Evolutionary conservation across 1,140 invertebrate genomes (phyloP), one percentile per base, ranked within the genome.

Genomic region (Samia ricini): DNA sequence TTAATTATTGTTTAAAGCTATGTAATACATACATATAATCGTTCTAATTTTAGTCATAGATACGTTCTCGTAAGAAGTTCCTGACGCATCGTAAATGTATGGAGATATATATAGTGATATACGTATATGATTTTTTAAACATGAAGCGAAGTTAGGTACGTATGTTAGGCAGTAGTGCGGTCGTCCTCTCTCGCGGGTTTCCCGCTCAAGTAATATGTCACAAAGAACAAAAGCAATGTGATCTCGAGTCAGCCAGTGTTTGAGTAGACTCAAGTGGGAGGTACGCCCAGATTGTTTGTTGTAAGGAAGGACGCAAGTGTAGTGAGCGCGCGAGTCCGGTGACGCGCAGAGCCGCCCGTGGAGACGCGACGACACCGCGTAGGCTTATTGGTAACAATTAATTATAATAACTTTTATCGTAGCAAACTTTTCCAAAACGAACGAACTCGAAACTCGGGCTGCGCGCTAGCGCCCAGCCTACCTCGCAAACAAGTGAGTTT

Each of bases 401-500:
- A 90, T 88, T 89, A 89, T 88, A 88, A 85, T 88, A 66, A 85
- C 85, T 83, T 84, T 85, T 89, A 90, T 88, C 74, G 86, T 92
- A 92, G 91, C 90, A 88, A 91, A 93, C 91, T 91, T 92, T 93
- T 93, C 92, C 92, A 93, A 93, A 93, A 93, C 92, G 92, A 91
- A 91, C 90, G 83, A 91, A 93, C 92, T 93, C 92, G 92, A 93
- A 92, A 93, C 89, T 93, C 92, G 92, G 92, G 91, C 92, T 89
- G 90, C 88, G 92, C 91, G 89, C 89, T 86, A 87, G 86, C 88
- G 92, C 91, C 87, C 91, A 91, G 92, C 92, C 92, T 93, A 91
- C 92, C 92, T 93, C 92, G 92, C 92, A 93, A 89, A 92, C 91
- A 92, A 93, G 92, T 93, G 92, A 93, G 92, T 93, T 93, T 93